Evolutionary conservation across 2,888 invertebrate genomes (phyloP).

Genomic region (Philaethria dido): DNA sequence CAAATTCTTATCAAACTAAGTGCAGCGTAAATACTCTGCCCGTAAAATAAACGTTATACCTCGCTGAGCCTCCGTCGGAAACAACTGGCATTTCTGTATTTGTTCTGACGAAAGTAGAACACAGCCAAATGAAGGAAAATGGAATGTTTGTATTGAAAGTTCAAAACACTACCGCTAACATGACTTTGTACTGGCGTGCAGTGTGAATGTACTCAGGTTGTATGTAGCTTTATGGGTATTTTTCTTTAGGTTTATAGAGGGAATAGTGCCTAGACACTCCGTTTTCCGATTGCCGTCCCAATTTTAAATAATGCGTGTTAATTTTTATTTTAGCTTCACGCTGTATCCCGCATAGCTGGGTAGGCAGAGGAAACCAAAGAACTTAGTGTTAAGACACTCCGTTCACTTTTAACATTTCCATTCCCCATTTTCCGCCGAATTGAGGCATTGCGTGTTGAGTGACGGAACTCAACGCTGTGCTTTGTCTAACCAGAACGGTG

Average conservation of each 20-base stretch:
- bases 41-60: conserved; percentile 2
- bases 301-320: not conserved
- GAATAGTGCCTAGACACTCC: no score
- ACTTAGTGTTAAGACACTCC: no score
- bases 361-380: no score
- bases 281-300: no score
- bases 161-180: conserved; percentile 20
- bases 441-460: no score
- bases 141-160: conserved; percentile 35
- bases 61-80: conserved; percentile 19
- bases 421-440: no score
- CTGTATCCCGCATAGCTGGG: not conserved
- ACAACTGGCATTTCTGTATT: conserved; percentile 24
- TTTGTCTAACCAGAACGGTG: no score
- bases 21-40: conserved; percentile 3
- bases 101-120: conserved; percentile 34
- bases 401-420: no score
- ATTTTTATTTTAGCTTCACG: not conserved
- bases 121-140: conserved; percentile 31
- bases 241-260: no score
- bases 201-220: not conserved
- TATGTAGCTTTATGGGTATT: no score
- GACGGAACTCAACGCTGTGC: no score
- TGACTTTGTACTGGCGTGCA: not conserved
- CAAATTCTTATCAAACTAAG: conserved; percentile 8